Conservation (phyloP, 2,797 vertebrate genomes). For the Steatocranus sp. region DNA sequence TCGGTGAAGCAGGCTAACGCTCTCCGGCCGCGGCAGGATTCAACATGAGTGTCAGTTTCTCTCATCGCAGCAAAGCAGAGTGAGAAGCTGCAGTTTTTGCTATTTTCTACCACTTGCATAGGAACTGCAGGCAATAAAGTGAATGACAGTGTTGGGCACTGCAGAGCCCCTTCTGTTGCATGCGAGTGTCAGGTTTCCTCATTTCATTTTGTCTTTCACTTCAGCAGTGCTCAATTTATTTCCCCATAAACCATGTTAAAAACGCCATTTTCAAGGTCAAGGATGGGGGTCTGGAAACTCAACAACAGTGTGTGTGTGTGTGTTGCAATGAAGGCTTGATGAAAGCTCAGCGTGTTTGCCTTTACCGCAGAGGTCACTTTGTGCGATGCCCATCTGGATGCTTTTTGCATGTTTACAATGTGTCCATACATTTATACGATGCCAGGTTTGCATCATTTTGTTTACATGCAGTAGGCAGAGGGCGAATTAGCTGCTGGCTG, state of each 20-base stretch:
- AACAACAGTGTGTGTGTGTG: background rate
- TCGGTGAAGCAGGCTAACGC: background rate
- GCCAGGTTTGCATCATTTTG: background rate
- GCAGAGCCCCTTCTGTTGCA: background rate
- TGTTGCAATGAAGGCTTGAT: background rate
- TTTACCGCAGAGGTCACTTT: background rate
- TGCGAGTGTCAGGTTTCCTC: background rate
- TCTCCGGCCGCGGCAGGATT: background rate
- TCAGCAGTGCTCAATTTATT: background rate
- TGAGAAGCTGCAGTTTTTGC: background rate
- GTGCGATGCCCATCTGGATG: background rate
- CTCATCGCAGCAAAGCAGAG: background rate
- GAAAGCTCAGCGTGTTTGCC: background rate
- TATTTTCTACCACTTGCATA: background rate
- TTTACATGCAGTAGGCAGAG: background rate
- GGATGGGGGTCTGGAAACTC: background rate
- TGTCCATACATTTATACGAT: background rate
- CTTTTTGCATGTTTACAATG: background rate
- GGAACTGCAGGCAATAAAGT: background rate
- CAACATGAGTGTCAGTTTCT: background rate
- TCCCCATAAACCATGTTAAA: background rate
- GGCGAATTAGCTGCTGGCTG: constrained; percentile 5
- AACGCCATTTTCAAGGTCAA: background rate
- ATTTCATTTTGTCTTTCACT: background rate
- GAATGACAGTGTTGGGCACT: background rate